These are phyloP conservation scores for Aphaenogaster floridana DNA, from an alignment of 1,140 invertebrate genomes.

Conservation along the genomic window DNA sequence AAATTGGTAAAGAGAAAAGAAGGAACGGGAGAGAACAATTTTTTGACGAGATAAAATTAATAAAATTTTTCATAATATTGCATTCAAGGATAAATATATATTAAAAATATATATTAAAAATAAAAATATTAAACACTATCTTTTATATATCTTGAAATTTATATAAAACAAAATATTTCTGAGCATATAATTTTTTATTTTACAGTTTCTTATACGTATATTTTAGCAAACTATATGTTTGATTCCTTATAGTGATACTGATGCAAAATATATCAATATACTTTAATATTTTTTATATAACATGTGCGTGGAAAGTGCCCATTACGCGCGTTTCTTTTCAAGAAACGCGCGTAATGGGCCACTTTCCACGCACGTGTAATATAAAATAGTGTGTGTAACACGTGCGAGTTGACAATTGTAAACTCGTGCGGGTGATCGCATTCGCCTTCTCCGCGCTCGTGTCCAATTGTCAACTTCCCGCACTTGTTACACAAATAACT, in stretches of 20 bases:
- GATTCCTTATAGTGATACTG: background rate
- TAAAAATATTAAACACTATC: background rate
- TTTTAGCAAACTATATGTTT: background rate
- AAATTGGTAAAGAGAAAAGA: background rate
- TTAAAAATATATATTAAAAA: background rate
- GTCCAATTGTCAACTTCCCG: too few species aligned
- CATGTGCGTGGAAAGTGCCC: too few species aligned
- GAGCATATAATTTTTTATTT: background rate
- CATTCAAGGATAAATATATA: background rate
- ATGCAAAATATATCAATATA: background rate
- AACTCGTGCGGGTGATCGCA: too few species aligned
- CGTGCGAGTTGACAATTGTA: too few species aligned
- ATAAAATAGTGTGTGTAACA: too few species aligned
- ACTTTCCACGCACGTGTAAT: too few species aligned
- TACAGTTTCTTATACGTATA: background rate
- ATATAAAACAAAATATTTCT: background rate
- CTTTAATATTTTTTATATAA: too few species aligned
- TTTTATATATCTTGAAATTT: background rate
- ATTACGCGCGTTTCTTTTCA: too few species aligned
- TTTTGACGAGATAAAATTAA: conserved; percentile 19
- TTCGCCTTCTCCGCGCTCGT: too few species aligned
- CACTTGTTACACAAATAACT: too few species aligned
- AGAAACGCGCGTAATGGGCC: too few species aligned
- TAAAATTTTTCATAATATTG: background rate
- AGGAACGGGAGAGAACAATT: background rate